A percentile compares a stretch with the other conserved stretches of the same genome.
phyloP scores from a whole-genome alignment of 2,113 vertebrate genomes.

The Ahaetulla prasina region DNA sequence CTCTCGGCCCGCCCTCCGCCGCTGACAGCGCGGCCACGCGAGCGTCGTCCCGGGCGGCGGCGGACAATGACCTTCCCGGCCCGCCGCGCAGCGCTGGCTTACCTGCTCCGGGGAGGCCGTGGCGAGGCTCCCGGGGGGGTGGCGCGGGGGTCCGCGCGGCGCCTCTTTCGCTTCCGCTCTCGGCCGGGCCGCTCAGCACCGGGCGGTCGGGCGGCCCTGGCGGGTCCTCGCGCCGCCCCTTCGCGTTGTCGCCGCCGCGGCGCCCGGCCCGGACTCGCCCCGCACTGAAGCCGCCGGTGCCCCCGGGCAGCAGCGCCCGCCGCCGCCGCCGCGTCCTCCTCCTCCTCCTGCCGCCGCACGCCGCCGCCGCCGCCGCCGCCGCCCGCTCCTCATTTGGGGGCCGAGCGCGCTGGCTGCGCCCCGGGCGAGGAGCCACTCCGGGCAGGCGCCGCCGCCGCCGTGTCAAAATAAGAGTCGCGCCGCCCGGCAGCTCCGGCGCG shows the following conservation, averaged over 20 bases:
- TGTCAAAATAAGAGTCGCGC: slow-evolving; percentile 23
- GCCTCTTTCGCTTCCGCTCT: slow-evolving; percentile 3
- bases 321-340: slow-evolving; percentile 4
- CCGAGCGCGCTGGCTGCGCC: background rate
- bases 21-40: background rate
- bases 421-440: slow-evolving; percentile 5
- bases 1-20: background rate
- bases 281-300: background rate
- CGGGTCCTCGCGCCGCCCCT: background rate
- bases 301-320: slow-evolving; percentile 15
- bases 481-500: slow-evolving; percentile 5
- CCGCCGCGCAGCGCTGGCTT: background rate
- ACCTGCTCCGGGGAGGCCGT: slow-evolving; percentile 9
- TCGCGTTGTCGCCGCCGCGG: background rate
- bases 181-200: background rate
- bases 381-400: slow-evolving; percentile 16
- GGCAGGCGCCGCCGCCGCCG: slow-evolving; percentile 18
- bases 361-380: background rate
- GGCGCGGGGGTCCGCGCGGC: background rate
- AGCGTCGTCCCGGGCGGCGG: background rate
- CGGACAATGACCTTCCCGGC: background rate
- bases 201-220: background rate
- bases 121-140: background rate
- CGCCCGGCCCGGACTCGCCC: background rate
- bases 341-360: background rate